Conservation (phyloP, 2,797 vertebrate species). For the Esox masquinongy region DNA sequence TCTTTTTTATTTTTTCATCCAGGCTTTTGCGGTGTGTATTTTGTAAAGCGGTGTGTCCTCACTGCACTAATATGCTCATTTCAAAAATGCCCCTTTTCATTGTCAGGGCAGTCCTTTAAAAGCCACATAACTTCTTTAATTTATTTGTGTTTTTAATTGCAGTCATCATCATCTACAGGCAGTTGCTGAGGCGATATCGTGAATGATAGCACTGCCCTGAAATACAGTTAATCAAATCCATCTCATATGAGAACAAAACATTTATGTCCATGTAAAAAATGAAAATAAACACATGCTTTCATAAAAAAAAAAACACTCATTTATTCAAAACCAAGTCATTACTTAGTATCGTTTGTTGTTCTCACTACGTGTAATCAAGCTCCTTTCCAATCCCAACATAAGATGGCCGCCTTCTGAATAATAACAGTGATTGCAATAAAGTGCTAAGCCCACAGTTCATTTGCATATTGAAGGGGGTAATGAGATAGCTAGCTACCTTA, state of each 20-base stretch:
- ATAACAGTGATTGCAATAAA: conserved; percentile 22
- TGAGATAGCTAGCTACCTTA: conserved; percentile 73
- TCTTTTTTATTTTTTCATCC: neutral
- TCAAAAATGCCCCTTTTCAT: conserved; percentile 9
- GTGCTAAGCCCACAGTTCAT: conserved; percentile 36
- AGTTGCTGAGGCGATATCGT: conserved; percentile 14
- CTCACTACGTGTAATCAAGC: conserved; percentile 6
- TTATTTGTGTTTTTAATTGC: conserved; percentile 40
- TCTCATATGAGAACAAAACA: neutral
- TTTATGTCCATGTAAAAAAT: neutral
- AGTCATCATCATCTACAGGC: conserved; percentile 26
- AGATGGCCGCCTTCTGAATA: conserved; percentile 30
- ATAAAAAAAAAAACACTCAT: neutral
- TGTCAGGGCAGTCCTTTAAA: conserved; percentile 12
- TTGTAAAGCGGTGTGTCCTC: neutral
- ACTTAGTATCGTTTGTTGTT: conserved; percentile 15
- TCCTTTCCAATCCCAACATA: conserved; percentile 26
- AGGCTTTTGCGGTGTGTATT: neutral
- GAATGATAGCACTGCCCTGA: neutral
- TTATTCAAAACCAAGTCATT: conserved; percentile 1
- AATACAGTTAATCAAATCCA: neutral
- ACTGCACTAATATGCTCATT: neutral
- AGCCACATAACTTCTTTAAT: conserved; percentile 36
- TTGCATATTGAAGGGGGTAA: conserved; percentile 63
- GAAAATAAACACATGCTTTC: neutral